These are phyloP conservation scores for Xanthia togata DNA, from an alignment of 2,888 invertebrate species.

Conservation along the genomic window DNA sequence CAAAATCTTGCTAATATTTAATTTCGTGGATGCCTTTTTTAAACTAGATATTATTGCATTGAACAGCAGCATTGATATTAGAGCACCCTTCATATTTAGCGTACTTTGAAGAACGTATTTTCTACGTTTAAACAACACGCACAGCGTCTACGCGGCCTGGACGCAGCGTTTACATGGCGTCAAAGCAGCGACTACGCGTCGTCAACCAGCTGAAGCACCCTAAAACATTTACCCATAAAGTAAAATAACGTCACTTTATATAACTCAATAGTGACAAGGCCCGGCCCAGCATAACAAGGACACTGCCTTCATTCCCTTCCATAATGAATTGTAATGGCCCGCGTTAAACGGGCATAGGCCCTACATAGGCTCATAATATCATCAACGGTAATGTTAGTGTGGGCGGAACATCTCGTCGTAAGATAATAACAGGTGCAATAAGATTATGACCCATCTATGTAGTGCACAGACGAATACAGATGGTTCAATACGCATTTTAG, in stretches of 20 bases:
- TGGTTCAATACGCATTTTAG: too few relatives aligned
- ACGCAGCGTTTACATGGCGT: neutral
- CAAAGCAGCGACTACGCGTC: neutral
- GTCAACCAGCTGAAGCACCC: too few relatives aligned
- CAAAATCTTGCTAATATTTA: neutral
- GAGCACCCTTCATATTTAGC: neutral
- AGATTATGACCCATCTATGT: slow-evolving; percentile 11
- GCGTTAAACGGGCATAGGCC: slow-evolving; percentile 15
- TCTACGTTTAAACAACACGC: neutral
- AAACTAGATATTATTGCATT: neutral
- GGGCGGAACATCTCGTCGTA: slow-evolving; percentile 22
- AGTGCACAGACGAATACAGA: too few relatives aligned
- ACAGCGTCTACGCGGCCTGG: neutral
- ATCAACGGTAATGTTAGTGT: slow-evolving; percentile 43
- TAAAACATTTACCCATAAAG: neutral
- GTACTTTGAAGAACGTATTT: neutral
- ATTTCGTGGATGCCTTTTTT: neutral
- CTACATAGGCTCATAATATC: slow-evolving; percentile 11
- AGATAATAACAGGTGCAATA: slow-evolving; percentile 40
- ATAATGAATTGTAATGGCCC: slow-evolving; percentile 32
- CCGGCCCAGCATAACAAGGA: slow-evolving; percentile 22
- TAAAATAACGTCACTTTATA: neutral
- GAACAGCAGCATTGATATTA: neutral
- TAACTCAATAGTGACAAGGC: slow-evolving; percentile 27
- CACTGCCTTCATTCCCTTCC: slow-evolving; percentile 3